Base-by-base conservation (phyloP, 2,113 vertebrate genomes). In the Engystomops pustulosus region DNA sequence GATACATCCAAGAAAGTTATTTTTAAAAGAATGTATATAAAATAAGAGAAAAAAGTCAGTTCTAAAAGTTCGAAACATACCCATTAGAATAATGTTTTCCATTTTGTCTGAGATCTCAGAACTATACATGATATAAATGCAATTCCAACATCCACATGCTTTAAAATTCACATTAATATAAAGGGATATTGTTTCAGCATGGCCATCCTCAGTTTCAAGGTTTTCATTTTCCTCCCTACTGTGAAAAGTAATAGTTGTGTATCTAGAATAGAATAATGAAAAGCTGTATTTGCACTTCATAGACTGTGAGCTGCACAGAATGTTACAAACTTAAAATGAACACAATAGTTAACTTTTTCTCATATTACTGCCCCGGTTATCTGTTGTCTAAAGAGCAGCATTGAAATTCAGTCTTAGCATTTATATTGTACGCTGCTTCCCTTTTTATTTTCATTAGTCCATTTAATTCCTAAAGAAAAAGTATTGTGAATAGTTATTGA, bases 81-180 rank as follows among this genome's bases (percentile, higher is more conserved):
- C 12, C 20, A 14, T 58, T 77, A 77, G 32, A 77, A 77, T 76
- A 32, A 58, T 10, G 30, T 58, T 77, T 53, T 77, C 32, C 32
- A 77, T 77, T 77, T 77, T 47, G 60, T 47, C 53, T 65, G 47
- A 8, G 47, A 38, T 87, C 81, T 79, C 62, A 83, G 51, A 58
- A 47, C 70, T 77, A 68, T 53, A n/a, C 7, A 27, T 79, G 89
- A 85, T 90, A 85, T 47, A 87, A 49, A 80, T 89, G 79, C 15
- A 83, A 65, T 90, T 89, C 88, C 87, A 55, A 23, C 49, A 85
- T 11, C 6, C 77, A 88, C 85, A 89, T 84, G 80, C 15, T 12
- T 0, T 44, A 88, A 87, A 88, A 87, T n/a, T 86, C 83, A 17
- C 85, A 85, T 79, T 87, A 87, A 87, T 75, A 65, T 25, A 18